These are phyloP conservation scores for Pogonocichla stellata DNA, from an alignment of 2,113 vertebrate species.

Conservation along the genomic window DNA sequence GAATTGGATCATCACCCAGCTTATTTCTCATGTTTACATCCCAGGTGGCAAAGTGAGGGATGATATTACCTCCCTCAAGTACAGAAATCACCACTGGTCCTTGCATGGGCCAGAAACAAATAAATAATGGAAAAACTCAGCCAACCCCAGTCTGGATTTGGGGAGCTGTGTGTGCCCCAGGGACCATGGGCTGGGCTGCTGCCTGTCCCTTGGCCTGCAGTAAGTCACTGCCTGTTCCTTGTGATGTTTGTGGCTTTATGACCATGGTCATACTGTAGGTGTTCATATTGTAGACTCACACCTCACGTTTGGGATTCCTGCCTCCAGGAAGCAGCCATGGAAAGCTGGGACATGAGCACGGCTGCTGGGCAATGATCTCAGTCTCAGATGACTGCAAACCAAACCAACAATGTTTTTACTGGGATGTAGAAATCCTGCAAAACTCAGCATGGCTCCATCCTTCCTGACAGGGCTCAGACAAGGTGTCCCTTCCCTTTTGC, in stretches of 20 bases:
- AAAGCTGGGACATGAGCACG: background rate
- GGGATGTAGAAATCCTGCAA: background rate
- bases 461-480: background rate
- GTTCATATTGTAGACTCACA: background rate
- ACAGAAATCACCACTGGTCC: background rate
- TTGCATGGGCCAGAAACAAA: background rate
- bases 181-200: background rate
- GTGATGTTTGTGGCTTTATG: background rate
- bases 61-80: background rate
- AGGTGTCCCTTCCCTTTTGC: background rate
- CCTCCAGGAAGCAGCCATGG: background rate
- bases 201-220: background rate
- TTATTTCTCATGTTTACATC: background rate
- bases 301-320: background rate
- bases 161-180: background rate
- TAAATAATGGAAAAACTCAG: background rate
- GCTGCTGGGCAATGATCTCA: background rate
- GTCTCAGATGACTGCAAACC: background rate
- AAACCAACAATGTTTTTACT: fast-evolving
- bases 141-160: background rate
- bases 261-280: background rate
- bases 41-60: background rate
- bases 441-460: background rate
- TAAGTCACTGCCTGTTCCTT: background rate
- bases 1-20: background rate